phyloP scores from a whole-genome alignment of 2,797 vertebrate species.

The Hemibagrus guttatus region DNA sequence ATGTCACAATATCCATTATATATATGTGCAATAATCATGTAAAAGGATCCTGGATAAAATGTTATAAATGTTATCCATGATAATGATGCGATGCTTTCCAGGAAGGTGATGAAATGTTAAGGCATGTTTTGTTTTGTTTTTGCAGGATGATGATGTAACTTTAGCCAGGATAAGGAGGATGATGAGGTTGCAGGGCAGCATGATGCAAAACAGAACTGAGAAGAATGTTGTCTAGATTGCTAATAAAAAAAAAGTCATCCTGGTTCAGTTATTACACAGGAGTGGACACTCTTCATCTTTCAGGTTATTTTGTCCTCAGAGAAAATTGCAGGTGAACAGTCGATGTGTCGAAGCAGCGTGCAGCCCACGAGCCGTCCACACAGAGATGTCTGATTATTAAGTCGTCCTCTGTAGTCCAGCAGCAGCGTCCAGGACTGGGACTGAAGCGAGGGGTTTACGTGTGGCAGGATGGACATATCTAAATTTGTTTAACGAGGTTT shows the following conservation, averaged over 20 bases:
- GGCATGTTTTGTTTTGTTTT: background rate
- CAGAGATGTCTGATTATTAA: background rate
- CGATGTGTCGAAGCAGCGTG: background rate
- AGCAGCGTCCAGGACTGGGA: background rate
- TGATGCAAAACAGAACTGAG: background rate
- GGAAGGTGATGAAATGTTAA: too few relatives aligned
- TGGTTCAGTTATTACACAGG: background rate
- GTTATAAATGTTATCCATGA: background rate
- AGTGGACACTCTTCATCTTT: background rate
- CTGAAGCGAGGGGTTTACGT: background rate
- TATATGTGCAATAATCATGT: background rate
- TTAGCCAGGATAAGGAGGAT: background rate
- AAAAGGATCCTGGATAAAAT: background rate
- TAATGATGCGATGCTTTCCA: background rate
- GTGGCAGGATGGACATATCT: background rate
- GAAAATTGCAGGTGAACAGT: too few relatives aligned
- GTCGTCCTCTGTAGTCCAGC: background rate
- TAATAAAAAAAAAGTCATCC: background rate
- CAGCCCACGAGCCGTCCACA: background rate
- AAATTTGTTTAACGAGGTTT: conserved; percentile 1
- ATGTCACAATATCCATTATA: background rate
- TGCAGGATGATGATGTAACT: background rate
- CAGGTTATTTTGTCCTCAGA: background rate
- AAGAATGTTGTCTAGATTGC: background rate
- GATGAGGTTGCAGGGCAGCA: background rate